A percentile compares a stretch with the other conserved stretches of the same genome.
phyloP scores from a whole-genome alignment of 2,888 invertebrate species.

The Teinopalpus imperialis region DNA sequence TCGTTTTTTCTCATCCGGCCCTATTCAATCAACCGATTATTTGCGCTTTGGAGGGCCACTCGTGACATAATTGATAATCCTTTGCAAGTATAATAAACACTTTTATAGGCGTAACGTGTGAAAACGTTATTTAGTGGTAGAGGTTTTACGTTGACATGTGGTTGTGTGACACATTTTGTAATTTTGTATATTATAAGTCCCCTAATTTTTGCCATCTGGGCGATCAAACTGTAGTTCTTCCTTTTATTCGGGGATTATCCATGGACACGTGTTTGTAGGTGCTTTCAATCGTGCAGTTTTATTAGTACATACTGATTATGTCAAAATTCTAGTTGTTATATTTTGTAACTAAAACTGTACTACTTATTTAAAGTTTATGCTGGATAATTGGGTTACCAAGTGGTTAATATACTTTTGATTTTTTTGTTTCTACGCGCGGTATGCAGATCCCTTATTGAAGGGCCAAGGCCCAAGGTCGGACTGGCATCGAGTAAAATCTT shows the following conservation, averaged over 20 bases:
- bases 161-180: slow-evolving; percentile 20
- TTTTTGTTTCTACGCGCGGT: too few relatives aligned
- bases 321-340: too few relatives aligned
- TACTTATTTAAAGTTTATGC: too few relatives aligned
- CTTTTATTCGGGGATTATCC: slow-evolving; percentile 5
- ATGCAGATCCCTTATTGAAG: too few relatives aligned
- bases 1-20: slow-evolving; percentile 46
- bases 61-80: slow-evolving; percentile 23
- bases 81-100: slow-evolving; percentile 16
- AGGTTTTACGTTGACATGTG: slow-evolving; percentile 8
- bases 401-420: too few relatives aligned
- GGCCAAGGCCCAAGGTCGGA: too few relatives aligned
- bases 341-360: too few relatives aligned
- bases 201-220: slow-evolving; percentile 20
- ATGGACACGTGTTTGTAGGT: slow-evolving; percentile 17
- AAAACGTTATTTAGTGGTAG: slow-evolving; percentile 8
- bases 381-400: too few relatives aligned
- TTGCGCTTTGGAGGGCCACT: slow-evolving; percentile 29
- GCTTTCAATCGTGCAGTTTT: background rate
- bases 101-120: slow-evolving; percentile 18
- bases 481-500: too few relatives aligned
- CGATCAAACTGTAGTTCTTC: slow-evolving; percentile 11
- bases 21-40: slow-evolving; percentile 41
- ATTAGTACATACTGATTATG: too few relatives aligned
- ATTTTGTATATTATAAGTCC: slow-evolving; percentile 18